A percentile compares a stretch with the other conserved stretches of the same genome.
Conservation (phyloP, 2,113 vertebrate species). For the Murina feae region DNA sequence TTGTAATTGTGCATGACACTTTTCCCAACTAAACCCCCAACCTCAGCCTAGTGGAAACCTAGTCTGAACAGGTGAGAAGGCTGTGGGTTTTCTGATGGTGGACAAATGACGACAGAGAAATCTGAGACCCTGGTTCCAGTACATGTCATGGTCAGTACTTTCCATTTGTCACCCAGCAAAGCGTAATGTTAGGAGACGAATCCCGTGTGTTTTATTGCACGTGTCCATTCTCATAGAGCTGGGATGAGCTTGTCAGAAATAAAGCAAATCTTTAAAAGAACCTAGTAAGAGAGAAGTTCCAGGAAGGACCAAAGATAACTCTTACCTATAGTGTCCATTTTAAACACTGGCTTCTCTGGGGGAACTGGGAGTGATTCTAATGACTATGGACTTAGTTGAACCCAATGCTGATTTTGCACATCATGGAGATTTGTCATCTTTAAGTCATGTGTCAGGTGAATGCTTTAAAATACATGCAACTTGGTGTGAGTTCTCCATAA, state of each 20-base stretch:
- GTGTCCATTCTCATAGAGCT: neutral
- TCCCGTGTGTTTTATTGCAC: conserved; percentile 71
- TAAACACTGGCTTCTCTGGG: conserved; percentile 54
- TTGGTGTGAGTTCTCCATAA: conserved; percentile 56
- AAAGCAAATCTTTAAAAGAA: conserved; percentile 47
- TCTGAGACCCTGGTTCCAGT: conserved; percentile 38
- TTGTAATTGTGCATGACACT: neutral
- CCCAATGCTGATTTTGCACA: conserved; percentile 57
- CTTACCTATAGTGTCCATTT: conserved; percentile 46
- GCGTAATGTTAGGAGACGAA: conserved; percentile 80
- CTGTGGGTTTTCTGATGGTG: conserved; percentile 26
- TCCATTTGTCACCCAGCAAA: conserved; percentile 83
- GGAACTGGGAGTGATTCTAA: conserved; percentile 25
- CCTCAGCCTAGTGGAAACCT: neutral
- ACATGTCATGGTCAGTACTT: conserved; percentile 76
- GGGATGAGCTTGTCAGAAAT: conserved; percentile 43
- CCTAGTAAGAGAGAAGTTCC: conserved; percentile 22
- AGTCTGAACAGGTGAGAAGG: conserved; percentile 46
- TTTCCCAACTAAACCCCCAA: neutral
- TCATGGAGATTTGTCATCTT: conserved; percentile 52
- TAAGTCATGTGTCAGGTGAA: conserved; percentile 62
- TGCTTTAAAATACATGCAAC: conserved; percentile 69
- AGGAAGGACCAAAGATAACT: conserved; percentile 50
- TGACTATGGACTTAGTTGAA: conserved; percentile 62
- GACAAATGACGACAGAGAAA: conserved; percentile 52